A percentile compares a stretch with the other conserved stretches of the same genome.
These are phyloP conservation scores for Caranx ignobilis DNA, from an alignment of 2,113 vertebrate genomes.

Conservation along the genomic window DNA sequence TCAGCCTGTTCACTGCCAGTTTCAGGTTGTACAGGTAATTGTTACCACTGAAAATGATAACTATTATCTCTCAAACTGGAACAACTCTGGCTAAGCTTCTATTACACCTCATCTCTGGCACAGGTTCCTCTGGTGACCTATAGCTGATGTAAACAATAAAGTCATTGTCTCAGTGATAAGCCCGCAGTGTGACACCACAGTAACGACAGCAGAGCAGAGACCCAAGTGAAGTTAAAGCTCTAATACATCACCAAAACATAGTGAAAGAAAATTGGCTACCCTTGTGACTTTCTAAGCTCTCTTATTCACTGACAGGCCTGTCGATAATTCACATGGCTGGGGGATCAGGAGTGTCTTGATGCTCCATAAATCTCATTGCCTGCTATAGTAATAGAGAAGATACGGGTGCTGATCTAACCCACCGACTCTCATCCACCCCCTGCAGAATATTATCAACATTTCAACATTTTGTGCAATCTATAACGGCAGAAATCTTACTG, in stretches of 20 bases:
- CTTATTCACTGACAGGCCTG: background rate
- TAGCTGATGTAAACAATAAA: background rate
- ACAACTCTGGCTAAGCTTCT: background rate
- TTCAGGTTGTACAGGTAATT: background rate
- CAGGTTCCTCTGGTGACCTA: background rate
- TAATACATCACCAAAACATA: background rate
- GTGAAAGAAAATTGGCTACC: background rate
- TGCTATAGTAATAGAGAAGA: background rate
- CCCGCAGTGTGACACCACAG: background rate
- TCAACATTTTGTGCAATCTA: background rate
- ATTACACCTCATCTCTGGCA: background rate
- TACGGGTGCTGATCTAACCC: background rate
- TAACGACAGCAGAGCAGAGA: background rate
- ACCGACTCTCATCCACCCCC: background rate
- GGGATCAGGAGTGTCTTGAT: background rate
- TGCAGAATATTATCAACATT: background rate
- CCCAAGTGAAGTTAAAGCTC: background rate
- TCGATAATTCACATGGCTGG: background rate
- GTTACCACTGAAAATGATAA: background rate
- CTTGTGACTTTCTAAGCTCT: background rate
- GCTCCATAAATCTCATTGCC: background rate
- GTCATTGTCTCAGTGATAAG: background rate
- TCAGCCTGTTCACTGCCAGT: too few species aligned
- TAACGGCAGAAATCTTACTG: background rate
- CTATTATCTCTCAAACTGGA: background rate